A percentile compares a stretch with the other conserved stretches of the same genome.
phyloP scores from a whole-genome alignment of 1,140 invertebrate genomes.

The Anthonomus grandis region DNA sequence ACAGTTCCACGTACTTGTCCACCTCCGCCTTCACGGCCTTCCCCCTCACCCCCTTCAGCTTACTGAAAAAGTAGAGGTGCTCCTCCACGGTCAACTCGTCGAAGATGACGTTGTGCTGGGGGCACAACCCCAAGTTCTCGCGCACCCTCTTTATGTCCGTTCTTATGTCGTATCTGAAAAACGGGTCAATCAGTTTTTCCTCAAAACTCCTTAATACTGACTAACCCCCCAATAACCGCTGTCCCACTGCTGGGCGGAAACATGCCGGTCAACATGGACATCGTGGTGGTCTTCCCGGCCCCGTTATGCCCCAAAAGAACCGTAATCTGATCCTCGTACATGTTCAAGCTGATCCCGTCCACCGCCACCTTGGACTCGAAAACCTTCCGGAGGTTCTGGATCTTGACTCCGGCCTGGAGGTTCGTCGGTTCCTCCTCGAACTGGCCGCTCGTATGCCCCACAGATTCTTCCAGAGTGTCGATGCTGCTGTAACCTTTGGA shows the following conservation, averaged over 20 bases:
- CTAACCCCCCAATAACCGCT: conserved; percentile 64
- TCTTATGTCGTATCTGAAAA: conserved; percentile 57
- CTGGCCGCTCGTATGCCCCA: too few relatives aligned
- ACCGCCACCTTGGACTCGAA: conserved; percentile 58
- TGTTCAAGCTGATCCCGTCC: conserved; percentile 58
- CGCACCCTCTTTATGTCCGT: conserved; percentile 60
- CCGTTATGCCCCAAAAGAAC: conserved; percentile 78
- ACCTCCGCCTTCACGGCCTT: conserved; percentile 55
- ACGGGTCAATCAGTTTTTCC: conserved; percentile 35
- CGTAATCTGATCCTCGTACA: conserved; percentile 63
- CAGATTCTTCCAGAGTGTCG: conserved; percentile 22
- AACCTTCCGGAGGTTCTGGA: conserved; percentile 61
- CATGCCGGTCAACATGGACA: conserved; percentile 77
- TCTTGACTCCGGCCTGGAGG: conserved; percentile 58
- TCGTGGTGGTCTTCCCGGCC: conserved; percentile 69
- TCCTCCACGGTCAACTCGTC: conserved; percentile 85
- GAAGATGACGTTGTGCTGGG: conserved; percentile 94
- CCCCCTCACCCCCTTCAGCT: conserved; percentile 67
- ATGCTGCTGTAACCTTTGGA: conserved; percentile 1
- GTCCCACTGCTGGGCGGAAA: conserved; percentile 65
- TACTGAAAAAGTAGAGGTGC: conserved; percentile 84
- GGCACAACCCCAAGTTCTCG: conserved; percentile 78
- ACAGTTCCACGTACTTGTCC: conserved; percentile 62
- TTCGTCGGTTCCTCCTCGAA: conserved; percentile 35
- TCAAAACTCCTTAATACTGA: conserved; percentile 43